Percentiles rank a stretch among this genome's conserved stretches.
Evolutionary conservation across 2,113 vertebrate species (phyloP).

Genomic region (Nannospalax galili): DNA sequence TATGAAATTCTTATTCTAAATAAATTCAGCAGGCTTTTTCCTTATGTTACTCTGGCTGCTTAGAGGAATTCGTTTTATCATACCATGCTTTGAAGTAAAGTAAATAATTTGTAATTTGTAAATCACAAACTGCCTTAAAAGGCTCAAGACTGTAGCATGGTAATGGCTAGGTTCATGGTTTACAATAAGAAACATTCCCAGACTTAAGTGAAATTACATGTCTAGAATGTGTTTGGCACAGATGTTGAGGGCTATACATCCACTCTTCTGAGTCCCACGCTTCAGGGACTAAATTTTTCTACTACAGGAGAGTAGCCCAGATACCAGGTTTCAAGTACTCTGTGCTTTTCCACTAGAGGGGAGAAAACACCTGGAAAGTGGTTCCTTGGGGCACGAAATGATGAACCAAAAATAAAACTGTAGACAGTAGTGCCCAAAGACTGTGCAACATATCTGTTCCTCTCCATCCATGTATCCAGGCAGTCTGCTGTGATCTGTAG

Average conservation of each 20-base stretch:
- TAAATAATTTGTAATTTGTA: conserved; percentile 56
- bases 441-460: background rate
- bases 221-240: conserved; percentile 12
- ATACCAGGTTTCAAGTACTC: background rate
- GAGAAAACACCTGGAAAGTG: background rate
- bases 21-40: conserved; percentile 9
- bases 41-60: conserved; percentile 2
- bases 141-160: conserved; percentile 39
- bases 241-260: background rate
- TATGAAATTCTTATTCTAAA: conserved; percentile 29
- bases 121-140: conserved; percentile 63
- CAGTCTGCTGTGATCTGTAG: background rate
- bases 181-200: background rate
- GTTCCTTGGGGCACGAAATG: background rate
- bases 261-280: conserved; percentile 26
- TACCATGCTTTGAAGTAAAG: background rate
- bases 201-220: conserved; percentile 31
- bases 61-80: conserved; percentile 49
- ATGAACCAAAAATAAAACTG: background rate
- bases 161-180: conserved; percentile 20
- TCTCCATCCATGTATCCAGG: background rate
- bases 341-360: background rate
- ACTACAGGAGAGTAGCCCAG: background rate
- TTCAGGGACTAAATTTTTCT: background rate
- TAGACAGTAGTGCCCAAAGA: background rate